A percentile compares a stretch with the other conserved stretches of the same genome.
phyloP scores from a whole-genome alignment of 2,797 vertebrate genomes.

The Podarcis lilfordi region DNA sequence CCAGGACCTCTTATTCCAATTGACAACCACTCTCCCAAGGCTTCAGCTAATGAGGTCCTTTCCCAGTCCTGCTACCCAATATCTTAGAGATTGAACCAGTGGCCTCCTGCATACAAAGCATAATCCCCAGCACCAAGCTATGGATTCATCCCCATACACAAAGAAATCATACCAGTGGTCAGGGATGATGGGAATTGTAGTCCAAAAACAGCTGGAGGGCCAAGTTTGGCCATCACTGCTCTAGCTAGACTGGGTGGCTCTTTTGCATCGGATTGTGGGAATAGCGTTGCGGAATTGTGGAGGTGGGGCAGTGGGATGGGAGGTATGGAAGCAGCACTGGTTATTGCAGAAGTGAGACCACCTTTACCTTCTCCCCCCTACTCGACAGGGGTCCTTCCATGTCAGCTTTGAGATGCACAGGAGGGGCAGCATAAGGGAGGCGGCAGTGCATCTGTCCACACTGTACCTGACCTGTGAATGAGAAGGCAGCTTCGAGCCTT shows the following conservation, averaged over 20 bases:
- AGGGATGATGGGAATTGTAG: too few relatives aligned
- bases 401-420: constrained; percentile 86
- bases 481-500: constrained; percentile 61
- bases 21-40: background rate
- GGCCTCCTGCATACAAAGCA: background rate
- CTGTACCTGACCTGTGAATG: constrained; percentile 84
- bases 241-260: too few relatives aligned
- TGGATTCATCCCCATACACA: background rate
- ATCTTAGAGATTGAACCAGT: background rate
- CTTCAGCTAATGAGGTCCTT: background rate
- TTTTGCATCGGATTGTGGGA: background rate
- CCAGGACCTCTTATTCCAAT: background rate
- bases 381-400: constrained; percentile 84
- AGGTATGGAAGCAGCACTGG: background rate
- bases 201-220: too few relatives aligned
- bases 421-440: constrained; percentile 83
- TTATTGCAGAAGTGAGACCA: background rate
- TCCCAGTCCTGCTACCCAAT: background rate
- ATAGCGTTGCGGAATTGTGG: background rate
- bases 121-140: background rate
- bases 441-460: constrained; percentile 85
- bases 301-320: too few relatives aligned
- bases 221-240: too few relatives aligned
- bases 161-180: too few relatives aligned
- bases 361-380: constrained; percentile 84